Evolutionary conservation across 1,140 invertebrate species (phyloP).

Genomic region (Atta cephalotes): DNA sequence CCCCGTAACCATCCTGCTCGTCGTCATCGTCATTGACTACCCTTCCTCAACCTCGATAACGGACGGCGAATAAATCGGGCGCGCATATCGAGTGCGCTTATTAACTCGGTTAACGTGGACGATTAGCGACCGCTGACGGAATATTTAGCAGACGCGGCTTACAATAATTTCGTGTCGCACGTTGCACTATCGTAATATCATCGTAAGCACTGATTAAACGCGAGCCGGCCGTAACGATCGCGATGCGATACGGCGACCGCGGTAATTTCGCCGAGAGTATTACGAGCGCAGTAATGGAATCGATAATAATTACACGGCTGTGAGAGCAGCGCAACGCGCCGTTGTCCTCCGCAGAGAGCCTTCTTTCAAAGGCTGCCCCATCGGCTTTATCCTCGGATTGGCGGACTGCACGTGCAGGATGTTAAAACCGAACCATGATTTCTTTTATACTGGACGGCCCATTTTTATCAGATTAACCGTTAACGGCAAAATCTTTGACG

Average conservation of each 20-base stretch:
- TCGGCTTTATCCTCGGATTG: slow-evolving; percentile 32
- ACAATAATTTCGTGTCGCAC: slow-evolving; percentile 70
- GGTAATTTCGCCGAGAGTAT: slow-evolving; percentile 69
- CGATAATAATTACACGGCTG: slow-evolving; percentile 69
- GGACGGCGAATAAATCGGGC: slow-evolving; percentile 50
- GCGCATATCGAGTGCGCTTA: slow-evolving; percentile 47
- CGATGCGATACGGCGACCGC: slow-evolving; percentile 62
- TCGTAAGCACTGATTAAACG: slow-evolving; percentile 72
- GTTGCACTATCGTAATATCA: slow-evolving; percentile 68
- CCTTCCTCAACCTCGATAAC: neutral
- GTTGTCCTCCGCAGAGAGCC: slow-evolving; percentile 34
- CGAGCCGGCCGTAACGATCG: slow-evolving; percentile 71
- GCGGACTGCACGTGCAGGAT: neutral
- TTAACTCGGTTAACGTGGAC: slow-evolving; percentile 65
- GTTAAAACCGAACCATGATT: slow-evolving; percentile 31
- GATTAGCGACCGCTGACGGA: slow-evolving; percentile 67
- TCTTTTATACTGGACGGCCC: slow-evolving; percentile 9
- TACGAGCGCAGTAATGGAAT: slow-evolving; percentile 72
- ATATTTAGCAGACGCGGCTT: slow-evolving; percentile 67
- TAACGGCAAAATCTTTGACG: slow-evolving; percentile 14
- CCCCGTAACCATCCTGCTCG: neutral
- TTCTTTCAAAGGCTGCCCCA: slow-evolving; percentile 48
- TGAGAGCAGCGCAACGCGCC: slow-evolving; percentile 5
- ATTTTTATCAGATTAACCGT: slow-evolving; percentile 10
- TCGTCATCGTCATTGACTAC: neutral